These are phyloP conservation scores for Amblyjoppa proteus DNA, from an alignment of 2,888 invertebrate genomes.

Conservation along the genomic window DNA sequence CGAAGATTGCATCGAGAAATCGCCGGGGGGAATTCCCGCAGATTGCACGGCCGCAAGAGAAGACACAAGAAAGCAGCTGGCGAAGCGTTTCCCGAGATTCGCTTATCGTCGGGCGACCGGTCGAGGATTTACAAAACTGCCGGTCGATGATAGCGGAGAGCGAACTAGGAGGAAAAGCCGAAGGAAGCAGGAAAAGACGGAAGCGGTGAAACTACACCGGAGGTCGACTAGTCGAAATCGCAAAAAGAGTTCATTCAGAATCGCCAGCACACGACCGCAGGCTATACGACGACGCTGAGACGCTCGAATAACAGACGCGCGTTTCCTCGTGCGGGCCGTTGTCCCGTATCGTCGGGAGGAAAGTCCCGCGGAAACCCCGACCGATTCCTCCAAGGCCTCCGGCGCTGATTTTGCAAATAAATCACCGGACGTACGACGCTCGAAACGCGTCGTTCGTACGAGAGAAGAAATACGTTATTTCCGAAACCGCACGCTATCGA, in stretches of 20 bases:
- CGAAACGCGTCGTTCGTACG: not conserved
- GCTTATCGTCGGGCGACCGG: slow-evolving; percentile 22
- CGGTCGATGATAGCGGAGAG: not conserved
- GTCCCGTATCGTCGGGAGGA: slow-evolving; percentile 19
- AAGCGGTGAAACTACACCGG: slow-evolving; percentile 47
- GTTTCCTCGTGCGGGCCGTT: slow-evolving; percentile 17
- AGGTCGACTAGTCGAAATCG: slow-evolving; percentile 29
- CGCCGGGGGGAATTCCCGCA: slow-evolving; percentile 8
- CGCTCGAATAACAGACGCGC: slow-evolving; percentile 15
- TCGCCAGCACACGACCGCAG: slow-evolving; percentile 23
- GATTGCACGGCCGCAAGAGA: not conserved
- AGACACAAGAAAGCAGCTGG: not conserved
- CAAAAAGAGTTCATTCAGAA: slow-evolving; percentile 44
- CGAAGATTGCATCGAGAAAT: slow-evolving; percentile 11
- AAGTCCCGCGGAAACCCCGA: slow-evolving; percentile 42
- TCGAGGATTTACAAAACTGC: not conserved
- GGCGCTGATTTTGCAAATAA: slow-evolving; percentile 18
- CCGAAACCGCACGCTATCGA: slow-evolving; percentile 5
- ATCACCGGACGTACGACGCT: slow-evolving; percentile 14
- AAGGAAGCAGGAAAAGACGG: slow-evolving; percentile 33
- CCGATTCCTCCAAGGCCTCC: slow-evolving; percentile 11
- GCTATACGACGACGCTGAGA: not conserved
- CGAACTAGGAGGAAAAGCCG: not conserved
- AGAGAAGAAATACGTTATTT: slow-evolving; percentile 16
- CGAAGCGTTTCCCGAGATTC: slow-evolving; percentile 21